Evolutionary conservation across 2,113 vertebrate species (phyloP), one percentile per base, ranked within the genome.

Genomic region (Mormyrus iriodes): DNA sequence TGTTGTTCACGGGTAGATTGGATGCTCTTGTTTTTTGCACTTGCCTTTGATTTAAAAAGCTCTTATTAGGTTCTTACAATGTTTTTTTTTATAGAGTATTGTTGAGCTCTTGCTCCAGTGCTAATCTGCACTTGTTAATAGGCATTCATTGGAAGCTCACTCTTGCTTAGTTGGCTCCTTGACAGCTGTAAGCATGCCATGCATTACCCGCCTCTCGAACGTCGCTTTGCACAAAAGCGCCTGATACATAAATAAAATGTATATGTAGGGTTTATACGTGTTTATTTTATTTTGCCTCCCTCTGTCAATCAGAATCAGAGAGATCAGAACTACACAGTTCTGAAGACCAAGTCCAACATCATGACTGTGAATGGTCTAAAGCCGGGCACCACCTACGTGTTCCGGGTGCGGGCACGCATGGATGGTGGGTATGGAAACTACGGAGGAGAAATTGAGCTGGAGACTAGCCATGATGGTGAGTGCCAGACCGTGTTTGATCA

Each of bases 301-400:
- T 46, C 42, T 13, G 5, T 39, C 44, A 84, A 84, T 90, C 91
- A 97, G 96, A 96, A 97, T 93, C 96, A 97, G 93, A 94, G 95
- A 65, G 96, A 97, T 89, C 96, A 96, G 92, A 97, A 97, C 93
- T 97, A 96, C 93, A 97, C 96, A 0, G 95, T 96, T 31, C 83
- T 97, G 93, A 97, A 96, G 94, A 97, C 96, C 15, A 95, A 95
- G 90, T 96, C 95, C 55, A 96, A 95, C 92, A 95, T 95, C 93
- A 96, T 97, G 96, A 97, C 96, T 0, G 96, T 97, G 89, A 96
- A 96, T 7, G 96, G 96, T 8, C 93, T 97, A 10, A 97, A 97
- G 91, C 96, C 96, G 0, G 96, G 96, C 49, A 97, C 96, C 90
- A 96, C 95, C 24, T 96, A 96, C 1, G 94, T 97, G 89, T 97